A percentile compares a stretch with the other conserved stretches of the same genome.
phyloP scores from a whole-genome alignment of 2,113 vertebrate genomes.

The Oriolus oriolus region DNA sequence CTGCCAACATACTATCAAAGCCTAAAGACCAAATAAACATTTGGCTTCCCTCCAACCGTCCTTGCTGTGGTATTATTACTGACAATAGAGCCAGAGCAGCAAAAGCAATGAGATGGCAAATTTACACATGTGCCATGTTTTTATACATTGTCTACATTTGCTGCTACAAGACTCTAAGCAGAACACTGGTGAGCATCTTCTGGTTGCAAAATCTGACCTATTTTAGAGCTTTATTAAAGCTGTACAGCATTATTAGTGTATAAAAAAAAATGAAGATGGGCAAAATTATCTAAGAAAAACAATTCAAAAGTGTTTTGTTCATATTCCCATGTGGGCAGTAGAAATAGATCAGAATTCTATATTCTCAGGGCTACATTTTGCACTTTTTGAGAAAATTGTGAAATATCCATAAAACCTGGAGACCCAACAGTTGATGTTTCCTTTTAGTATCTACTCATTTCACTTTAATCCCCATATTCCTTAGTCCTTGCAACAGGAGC shows the following conservation, averaged over 20 bases:
- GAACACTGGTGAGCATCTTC: conserved; percentile 25
- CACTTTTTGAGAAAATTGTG: background rate
- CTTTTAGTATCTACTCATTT: background rate
- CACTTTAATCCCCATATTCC: background rate
- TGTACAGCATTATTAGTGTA: background rate
- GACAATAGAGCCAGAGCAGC: conserved; percentile 59
- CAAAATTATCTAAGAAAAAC: conserved; percentile 10
- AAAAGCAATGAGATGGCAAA: conserved; percentile 63
- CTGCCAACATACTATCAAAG: conserved; percentile 62
- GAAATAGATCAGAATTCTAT: conserved; percentile 15
- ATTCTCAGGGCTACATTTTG: background rate
- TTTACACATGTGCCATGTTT: conserved; percentile 54
- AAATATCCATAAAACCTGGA: background rate
- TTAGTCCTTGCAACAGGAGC: background rate
- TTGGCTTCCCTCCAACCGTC: conserved; percentile 53
- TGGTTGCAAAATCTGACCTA: conserved; percentile 23
- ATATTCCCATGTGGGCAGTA: background rate
- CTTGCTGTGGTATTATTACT: conserved; percentile 56
- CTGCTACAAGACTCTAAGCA: conserved; percentile 41
- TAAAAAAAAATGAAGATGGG: background rate
- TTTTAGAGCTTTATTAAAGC: conserved; percentile 13
- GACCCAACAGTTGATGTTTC: background rate
- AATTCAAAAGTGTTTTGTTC: conserved; percentile 25
- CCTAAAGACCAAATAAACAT: conserved; percentile 63
- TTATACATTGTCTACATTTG: conserved; percentile 44